Conservation (phyloP, 1,140 invertebrate species). For the Drosophila equinoxialis region DNA sequence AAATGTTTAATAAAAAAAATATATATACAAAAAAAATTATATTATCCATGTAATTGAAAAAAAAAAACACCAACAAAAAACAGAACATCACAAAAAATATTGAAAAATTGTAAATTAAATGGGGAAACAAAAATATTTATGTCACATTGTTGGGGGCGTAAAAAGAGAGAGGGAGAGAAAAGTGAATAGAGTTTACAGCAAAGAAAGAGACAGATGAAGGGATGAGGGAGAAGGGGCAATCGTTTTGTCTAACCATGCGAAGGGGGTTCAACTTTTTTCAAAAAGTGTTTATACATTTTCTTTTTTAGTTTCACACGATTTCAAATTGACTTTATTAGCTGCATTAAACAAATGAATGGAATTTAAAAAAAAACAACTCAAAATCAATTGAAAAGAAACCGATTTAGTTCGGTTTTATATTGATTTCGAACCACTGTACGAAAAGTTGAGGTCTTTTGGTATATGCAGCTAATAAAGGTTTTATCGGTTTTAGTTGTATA, state of each 20-base stretch:
- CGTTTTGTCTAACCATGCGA: conserved; percentile 45
- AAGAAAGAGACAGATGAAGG: conserved; percentile 4
- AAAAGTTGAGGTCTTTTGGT: too few species aligned
- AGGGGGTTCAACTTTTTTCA: conserved; percentile 15
- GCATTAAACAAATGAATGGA: not conserved
- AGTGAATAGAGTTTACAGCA: conserved; percentile 25
- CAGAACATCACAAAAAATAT: not conserved
- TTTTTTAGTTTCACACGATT: conserved; percentile 5
- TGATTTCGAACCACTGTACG: too few species aligned
- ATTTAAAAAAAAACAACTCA: not conserved
- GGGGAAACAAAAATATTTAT: not conserved
- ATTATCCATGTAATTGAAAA: conserved; percentile 68
- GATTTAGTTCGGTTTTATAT: too few species aligned
- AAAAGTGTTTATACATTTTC: conserved; percentile 27
- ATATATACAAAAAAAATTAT: conserved; percentile 75
- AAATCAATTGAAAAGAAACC: not conserved
- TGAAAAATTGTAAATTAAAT: not conserved
- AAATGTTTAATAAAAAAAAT: conserved; percentile 77
- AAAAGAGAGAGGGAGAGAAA: not conserved
- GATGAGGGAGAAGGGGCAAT: conserved; percentile 14
- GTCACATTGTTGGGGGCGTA: not conserved
- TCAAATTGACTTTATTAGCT: conserved; percentile 10
- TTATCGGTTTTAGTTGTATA: conserved; percentile 29
- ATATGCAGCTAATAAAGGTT: conserved; percentile 8
- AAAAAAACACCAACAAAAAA: conserved; percentile 43